Evolutionary conservation across 2,113 vertebrate species (phyloP), one percentile per base, ranked within the genome.

Genomic region (Aldabrachelys gigantea): DNA sequence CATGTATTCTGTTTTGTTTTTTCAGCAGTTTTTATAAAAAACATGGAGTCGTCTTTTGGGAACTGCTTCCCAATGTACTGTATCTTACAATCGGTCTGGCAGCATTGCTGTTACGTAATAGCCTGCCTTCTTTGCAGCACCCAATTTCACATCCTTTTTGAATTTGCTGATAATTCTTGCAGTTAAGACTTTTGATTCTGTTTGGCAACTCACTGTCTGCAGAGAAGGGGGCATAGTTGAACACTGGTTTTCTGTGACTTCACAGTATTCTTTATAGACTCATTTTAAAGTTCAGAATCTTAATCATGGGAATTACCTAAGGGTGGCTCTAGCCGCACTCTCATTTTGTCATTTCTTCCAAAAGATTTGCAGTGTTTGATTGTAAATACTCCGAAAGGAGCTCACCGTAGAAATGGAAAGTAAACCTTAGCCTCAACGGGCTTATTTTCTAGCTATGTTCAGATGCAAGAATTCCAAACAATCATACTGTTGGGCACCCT

Each of bases 281-380:
- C 4, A 21, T 72, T 95, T 97, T 27, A 91, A 89, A 75, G 75
- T 65, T 85, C 84, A 93, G 87, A 93, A 80, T 96, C 96, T 97
- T 96, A 89, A 96, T 93, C 94, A 90, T 62, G 91, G 75, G 82
- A 97, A 95, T 96, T 97, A 97, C 93, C 94, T 87, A 91, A 94
- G 89, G 90, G 92, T 65, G 49, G 52, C 62, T 83, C 92, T 93
- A 31, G 93, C 94, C 96, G 53, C 69, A 49, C 89, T 92, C 89
- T 72, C 88, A 83, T 80, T 90, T 90, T 59, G 49, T 84, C 38
- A 14, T 72, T 90, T 91, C n/a, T 86, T 82, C 44, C 85, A 76
- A 87, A 92, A 91, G 89, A 75, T 88, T 93, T 92, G 54, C 91
- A 90, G 49, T 78, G 85, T 95, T 96, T 95, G 92, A 91, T 87